phyloP scores from a whole-genome alignment of 2,888 invertebrate genomes.

The Troides helena region DNA sequence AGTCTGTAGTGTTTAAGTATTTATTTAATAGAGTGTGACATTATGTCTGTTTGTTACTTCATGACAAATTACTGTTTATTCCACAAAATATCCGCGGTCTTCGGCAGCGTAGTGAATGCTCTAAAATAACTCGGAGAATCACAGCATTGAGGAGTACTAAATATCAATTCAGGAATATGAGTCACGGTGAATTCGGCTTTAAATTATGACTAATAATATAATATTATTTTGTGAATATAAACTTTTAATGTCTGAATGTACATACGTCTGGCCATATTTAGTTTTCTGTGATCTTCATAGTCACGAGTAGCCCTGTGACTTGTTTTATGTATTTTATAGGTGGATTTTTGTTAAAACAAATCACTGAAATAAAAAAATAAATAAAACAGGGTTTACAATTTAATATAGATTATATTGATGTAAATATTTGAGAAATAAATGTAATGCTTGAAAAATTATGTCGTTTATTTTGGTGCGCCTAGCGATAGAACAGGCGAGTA shows the following conservation, averaged over 20 bases:
- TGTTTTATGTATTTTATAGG: conserved; percentile 1
- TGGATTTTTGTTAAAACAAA: conserved; percentile 2
- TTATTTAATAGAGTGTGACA: conserved; percentile 28
- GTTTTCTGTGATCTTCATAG: conserved; percentile 26
- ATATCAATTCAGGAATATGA: conserved; percentile 8
- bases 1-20: conserved; percentile 26
- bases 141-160: background rate
- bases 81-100: background rate
- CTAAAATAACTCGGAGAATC: conserved; percentile 8
- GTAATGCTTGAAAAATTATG: conserved; percentile 45
- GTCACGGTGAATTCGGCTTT: background rate
- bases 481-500: conserved; percentile 10
- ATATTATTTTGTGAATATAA: conserved; percentile 13
- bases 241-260: conserved; percentile 9
- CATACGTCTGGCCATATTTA: conserved; percentile 22
- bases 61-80: background rate
- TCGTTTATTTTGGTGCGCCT: conserved; percentile 25
- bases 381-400: conserved; percentile 30
- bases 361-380: conserved; percentile 15
- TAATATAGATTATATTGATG: conserved; percentile 34
- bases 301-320: conserved; percentile 17
- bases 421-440: conserved; percentile 62
- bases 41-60: conserved; percentile 10
- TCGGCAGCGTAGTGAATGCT: background rate
- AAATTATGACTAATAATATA: conserved; percentile 1